Percentiles rank a stretch among this genome's conserved stretches.
Conservation (phyloP, 2,888 invertebrate species). For the Xanthorhoe designata region DNA sequence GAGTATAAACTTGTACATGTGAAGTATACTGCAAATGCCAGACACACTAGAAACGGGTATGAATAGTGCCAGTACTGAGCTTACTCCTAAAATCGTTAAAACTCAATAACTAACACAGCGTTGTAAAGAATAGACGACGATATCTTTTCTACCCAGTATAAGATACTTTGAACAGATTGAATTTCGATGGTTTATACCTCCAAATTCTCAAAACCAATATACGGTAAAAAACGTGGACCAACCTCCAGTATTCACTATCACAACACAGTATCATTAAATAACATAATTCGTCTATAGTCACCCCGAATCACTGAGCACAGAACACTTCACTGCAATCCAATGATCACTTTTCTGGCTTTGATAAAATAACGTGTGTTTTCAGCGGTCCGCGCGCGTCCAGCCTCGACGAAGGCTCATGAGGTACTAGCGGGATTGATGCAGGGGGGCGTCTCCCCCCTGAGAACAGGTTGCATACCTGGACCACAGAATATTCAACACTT, state of each 20-base stretch:
- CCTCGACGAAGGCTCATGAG: slow-evolving; percentile 65
- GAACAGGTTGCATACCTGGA: slow-evolving; percentile 77
- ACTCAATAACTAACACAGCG: neutral
- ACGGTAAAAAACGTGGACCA: slow-evolving; percentile 52
- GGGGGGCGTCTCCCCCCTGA: slow-evolving; percentile 55
- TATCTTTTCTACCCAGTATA: neutral
- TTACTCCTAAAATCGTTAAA: slow-evolving; percentile 3
- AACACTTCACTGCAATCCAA: slow-evolving; percentile 80
- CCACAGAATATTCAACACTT: slow-evolving; percentile 47
- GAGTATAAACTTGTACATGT: slow-evolving; percentile 16
- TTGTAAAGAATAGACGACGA: neutral
- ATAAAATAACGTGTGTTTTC: slow-evolving; percentile 38
- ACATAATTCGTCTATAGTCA: slow-evolving; percentile 66
- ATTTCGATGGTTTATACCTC: neutral
- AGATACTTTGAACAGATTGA: neutral
- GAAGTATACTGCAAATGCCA: slow-evolving; percentile 6
- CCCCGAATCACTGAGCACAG: slow-evolving; percentile 39
- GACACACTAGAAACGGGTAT: slow-evolving; percentile 1
- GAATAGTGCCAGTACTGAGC: neutral
- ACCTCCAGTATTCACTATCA: slow-evolving; percentile 78
- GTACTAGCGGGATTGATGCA: slow-evolving; percentile 60
- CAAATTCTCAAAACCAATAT: slow-evolving; percentile 12
- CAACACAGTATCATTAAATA: slow-evolving; percentile 65
- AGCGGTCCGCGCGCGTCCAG: slow-evolving; percentile 58
- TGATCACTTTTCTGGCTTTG: slow-evolving; percentile 54